These are phyloP conservation scores for Caenorhabditis wallacei DNA, from an alignment of 2,888 invertebrate genomes.

Conservation along the genomic window DNA sequence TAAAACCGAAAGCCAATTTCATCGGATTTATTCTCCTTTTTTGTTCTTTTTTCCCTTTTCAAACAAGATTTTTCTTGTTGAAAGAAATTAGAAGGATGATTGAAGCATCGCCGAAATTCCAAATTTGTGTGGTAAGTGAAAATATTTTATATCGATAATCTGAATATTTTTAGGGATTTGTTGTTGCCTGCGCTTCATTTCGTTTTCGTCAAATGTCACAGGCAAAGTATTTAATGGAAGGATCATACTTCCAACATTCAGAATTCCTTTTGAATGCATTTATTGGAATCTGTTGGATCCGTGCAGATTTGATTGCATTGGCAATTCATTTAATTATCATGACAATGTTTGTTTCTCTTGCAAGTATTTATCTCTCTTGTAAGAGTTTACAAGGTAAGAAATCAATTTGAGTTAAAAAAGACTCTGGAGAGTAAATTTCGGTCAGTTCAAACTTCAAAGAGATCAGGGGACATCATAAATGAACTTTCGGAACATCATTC, in stretches of 20 bases:
- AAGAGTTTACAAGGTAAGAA: not conserved
- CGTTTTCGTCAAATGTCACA: conserved; percentile 37
- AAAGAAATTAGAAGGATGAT: not conserved
- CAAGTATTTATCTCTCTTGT: conserved; percentile 5
- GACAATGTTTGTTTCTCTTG: not conserved
- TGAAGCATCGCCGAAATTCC: not conserved
- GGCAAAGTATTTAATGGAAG: conserved; percentile 2
- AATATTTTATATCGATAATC: not conserved
- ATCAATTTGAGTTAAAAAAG: too few species aligned
- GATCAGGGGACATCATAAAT: too few species aligned
- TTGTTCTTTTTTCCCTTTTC: not conserved
- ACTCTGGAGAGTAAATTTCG: too few species aligned
- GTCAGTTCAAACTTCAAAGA: too few species aligned
- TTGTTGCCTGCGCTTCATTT: conserved; percentile 11
- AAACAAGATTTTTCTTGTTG: not conserved
- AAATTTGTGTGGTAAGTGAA: conserved; percentile 34
- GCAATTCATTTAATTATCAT: not conserved
- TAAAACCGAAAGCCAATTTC: not conserved
- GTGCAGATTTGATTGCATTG: not conserved
- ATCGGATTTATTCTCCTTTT: not conserved
- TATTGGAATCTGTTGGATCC: conserved; percentile 15
- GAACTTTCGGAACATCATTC: not conserved
- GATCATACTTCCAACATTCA: conserved; percentile 13
- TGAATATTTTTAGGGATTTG: conserved; percentile 2
- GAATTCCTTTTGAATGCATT: conserved; percentile 23